Evolutionary conservation across 1,140 invertebrate species (phyloP).

Genomic region (Wasmannia auropunctata): DNA sequence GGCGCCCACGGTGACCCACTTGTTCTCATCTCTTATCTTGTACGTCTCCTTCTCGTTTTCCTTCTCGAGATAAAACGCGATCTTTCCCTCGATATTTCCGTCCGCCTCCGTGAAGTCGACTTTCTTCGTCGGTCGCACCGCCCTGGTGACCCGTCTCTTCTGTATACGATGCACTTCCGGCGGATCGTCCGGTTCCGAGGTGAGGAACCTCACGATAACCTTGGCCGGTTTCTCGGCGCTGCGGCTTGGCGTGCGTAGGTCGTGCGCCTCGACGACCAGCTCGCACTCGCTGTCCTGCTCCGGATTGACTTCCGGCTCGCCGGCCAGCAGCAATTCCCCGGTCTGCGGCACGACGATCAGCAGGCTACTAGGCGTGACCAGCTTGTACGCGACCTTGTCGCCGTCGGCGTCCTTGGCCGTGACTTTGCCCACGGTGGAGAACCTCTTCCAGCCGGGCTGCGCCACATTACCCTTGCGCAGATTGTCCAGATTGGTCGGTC

Average conservation of each 20-base stretch:
- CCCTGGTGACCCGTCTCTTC: constrained; percentile 93
- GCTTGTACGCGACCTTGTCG: constrained; percentile 93
- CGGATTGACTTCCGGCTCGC: constrained; percentile 86
- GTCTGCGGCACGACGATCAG: constrained; percentile 96
- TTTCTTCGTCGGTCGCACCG: constrained; percentile 95
- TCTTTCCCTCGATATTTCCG: constrained; percentile 94
- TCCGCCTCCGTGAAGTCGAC: constrained; percentile 97
- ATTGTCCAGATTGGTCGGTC: constrained; percentile 86
- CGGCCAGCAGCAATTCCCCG: constrained; percentile 93
- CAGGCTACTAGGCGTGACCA: constrained; percentile 91
- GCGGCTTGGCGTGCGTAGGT: constrained; percentile 90
- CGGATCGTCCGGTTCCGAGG: constrained; percentile 84
- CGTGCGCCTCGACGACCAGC: constrained; percentile 92
- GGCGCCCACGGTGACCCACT: constrained; percentile 96
- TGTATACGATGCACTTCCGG: constrained; percentile 87
- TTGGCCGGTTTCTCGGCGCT: constrained; percentile 89
- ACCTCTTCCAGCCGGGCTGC: constrained; percentile 89
- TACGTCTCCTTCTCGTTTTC: constrained; percentile 96
- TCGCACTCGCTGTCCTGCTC: constrained; percentile 89
- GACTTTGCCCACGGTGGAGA: constrained; percentile 92
- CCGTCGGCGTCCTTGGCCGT: constrained; percentile 94
- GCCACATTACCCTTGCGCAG: constrained; percentile 83
- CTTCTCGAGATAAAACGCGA: constrained; percentile 96
- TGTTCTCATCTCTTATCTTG: constrained; percentile 96
- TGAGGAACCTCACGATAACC: constrained; percentile 91